A percentile compares a stretch with the other conserved stretches of the same genome.
phyloP scores from a whole-genome alignment of 2,113 vertebrate genomes.

The Sander vitreus region DNA sequence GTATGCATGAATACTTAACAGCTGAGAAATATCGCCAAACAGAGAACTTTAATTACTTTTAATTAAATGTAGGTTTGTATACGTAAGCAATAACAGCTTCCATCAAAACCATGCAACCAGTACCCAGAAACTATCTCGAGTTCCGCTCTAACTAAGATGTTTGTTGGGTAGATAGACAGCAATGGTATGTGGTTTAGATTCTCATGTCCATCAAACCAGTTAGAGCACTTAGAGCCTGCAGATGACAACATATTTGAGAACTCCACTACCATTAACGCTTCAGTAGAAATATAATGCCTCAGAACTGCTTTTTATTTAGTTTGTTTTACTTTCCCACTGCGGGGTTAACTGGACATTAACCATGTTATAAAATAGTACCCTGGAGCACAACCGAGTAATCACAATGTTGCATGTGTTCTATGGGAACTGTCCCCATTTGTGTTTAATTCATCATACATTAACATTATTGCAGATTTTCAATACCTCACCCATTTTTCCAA shows the following conservation, averaged over 20 bases:
- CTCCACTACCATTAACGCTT: background rate
- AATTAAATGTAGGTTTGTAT: background rate
- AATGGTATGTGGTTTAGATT: background rate
- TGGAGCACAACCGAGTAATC: background rate
- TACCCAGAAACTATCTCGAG: background rate
- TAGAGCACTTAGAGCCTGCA: constrained; percentile 1
- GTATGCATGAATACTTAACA: background rate
- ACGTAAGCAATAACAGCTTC: background rate
- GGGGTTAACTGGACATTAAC: background rate
- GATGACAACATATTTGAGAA: background rate
- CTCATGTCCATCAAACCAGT: constrained; percentile 10
- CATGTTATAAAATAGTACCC: background rate
- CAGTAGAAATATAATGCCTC: background rate
- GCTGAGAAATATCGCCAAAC: background rate
- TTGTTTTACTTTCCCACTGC: background rate
- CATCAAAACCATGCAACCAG: background rate
- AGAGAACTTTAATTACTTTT: background rate
- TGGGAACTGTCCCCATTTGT: background rate
- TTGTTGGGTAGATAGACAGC: background rate
- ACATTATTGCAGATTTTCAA: no score
- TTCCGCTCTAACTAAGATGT: background rate
- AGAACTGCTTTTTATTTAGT: background rate
- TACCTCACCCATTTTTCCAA: background rate
- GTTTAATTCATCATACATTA: background rate
- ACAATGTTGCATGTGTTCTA: background rate